A percentile compares a stretch with the other conserved stretches of the same genome.
Evolutionary conservation across 1,140 invertebrate genomes (phyloP).

Genomic region (Dinoponera quadriceps): DNA sequence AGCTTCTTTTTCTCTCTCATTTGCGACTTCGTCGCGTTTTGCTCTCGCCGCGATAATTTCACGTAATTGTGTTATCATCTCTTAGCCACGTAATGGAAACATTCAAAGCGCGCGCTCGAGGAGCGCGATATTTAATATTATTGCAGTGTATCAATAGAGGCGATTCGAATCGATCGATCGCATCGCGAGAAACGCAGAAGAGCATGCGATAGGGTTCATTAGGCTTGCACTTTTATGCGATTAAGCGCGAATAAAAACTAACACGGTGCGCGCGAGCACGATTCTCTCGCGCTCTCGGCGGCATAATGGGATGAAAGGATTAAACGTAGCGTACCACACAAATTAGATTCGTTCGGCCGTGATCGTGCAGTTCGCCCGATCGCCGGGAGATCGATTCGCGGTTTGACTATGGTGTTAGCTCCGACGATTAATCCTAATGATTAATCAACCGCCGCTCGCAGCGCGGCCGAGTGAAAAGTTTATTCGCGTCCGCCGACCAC

Average conservation of each 20-base stretch:
- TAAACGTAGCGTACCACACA: constrained; percentile 13
- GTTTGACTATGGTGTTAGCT: not conserved
- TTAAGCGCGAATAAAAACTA: not conserved
- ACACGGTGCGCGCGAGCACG: not conserved
- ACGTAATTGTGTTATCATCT: too few species aligned
- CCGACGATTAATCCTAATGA: constrained; percentile 26
- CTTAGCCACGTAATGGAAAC: too few species aligned
- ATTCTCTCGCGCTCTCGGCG: not conserved
- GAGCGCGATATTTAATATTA: too few species aligned
- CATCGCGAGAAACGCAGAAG: too few species aligned
- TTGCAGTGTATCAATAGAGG: too few species aligned
- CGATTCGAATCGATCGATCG: too few species aligned
- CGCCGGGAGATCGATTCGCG: not conserved
- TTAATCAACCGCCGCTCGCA: constrained; percentile 44
- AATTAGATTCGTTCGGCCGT: constrained; percentile 25
- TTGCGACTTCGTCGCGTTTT: too few species aligned
- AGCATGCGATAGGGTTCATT: too few species aligned
- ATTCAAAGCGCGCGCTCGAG: too few species aligned
- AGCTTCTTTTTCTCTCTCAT: too few species aligned
- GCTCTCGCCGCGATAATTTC: too few species aligned
- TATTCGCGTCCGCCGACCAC: constrained; percentile 43
- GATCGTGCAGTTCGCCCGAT: not conserved
- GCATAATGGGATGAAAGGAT: not conserved
- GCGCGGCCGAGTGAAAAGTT: constrained; percentile 65
- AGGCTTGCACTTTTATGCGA: not conserved